Percentiles rank a stretch among this genome's conserved stretches.
phyloP scores from a whole-genome alignment of 2,113 vertebrate species.

The Thryonomys swinderianus region DNA sequence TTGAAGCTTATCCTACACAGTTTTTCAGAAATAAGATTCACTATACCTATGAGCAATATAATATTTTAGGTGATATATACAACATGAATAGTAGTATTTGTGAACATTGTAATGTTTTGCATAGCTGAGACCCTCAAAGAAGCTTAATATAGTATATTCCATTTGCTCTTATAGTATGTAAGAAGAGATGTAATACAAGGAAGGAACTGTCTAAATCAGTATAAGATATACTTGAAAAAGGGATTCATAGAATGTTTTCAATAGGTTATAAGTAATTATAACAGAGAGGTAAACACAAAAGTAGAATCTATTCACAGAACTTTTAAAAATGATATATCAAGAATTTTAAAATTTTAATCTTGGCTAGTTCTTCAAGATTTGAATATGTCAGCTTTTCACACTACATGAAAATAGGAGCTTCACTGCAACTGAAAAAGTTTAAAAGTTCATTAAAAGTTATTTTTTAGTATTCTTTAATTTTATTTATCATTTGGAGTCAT shows the following conservation, averaged over 20 bases:
- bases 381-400: background rate
- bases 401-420: constrained; percentile 2
- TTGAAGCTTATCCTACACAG: no score
- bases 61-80: background rate
- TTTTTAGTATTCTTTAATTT: constrained; percentile 32
- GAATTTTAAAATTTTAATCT: constrained; percentile 7
- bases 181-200: background rate
- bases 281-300: background rate
- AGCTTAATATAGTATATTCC: background rate
- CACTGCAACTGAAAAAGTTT: constrained; percentile 5
- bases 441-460: background rate
- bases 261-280: background rate
- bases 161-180: background rate
- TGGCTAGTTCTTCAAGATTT: background rate
- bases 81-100: background rate
- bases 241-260: background rate
- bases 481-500: constrained; percentile 56
- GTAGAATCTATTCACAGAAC: background rate
- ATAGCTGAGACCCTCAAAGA: background rate
- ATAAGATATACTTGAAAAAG: constrained; percentile 9
- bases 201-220: background rate
- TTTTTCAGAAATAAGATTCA: background rate
- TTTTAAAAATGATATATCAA: background rate
- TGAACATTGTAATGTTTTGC: background rate
- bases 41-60: background rate